A percentile compares a stretch with the other conserved stretches of the same genome.
Evolutionary conservation across 2,113 vertebrate species (phyloP).

Genomic region (Ranitomeya imitator): DNA sequence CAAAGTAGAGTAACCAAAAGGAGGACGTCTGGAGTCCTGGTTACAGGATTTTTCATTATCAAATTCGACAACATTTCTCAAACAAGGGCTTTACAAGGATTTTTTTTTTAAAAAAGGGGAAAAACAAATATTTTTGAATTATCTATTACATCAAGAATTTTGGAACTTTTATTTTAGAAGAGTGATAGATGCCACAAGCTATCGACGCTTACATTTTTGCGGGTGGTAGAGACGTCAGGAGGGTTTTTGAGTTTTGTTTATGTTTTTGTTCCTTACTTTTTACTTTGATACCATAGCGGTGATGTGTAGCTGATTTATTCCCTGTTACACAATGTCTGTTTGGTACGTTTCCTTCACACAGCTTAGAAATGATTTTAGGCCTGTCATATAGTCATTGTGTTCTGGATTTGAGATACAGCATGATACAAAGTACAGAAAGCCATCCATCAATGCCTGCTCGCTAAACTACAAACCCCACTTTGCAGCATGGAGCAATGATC

Average conservation of each 20-base stretch:
- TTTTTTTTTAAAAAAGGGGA: too few relatives aligned
- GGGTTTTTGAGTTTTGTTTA: background rate
- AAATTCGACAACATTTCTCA: too few relatives aligned
- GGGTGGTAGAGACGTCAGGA: background rate
- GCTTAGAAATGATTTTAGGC: constrained; percentile 34
- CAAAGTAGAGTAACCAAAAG: too few relatives aligned
- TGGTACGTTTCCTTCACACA: constrained; percentile 15
- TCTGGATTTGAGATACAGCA: constrained; percentile 38
- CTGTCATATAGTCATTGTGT: constrained; percentile 48
- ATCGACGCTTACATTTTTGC: background rate
- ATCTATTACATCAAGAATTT: too few relatives aligned
- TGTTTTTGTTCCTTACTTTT: background rate
- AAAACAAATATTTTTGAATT: too few relatives aligned
- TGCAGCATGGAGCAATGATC: constrained; percentile 35
- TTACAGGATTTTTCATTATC: too few relatives aligned
- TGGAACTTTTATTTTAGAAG: too few relatives aligned
- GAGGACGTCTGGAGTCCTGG: too few relatives aligned
- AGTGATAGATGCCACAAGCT: background rate
- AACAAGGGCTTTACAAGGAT: too few relatives aligned
- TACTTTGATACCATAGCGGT: background rate
- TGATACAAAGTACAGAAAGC: constrained; percentile 44
- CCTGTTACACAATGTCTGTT: background rate
- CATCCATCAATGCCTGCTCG: constrained; percentile 48
- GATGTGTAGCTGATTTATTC: constrained; percentile 8
- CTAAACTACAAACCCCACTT: constrained; percentile 19